Evolutionary conservation across 2,888 invertebrate species (phyloP).

Genomic region (Ormyrus rosae): DNA sequence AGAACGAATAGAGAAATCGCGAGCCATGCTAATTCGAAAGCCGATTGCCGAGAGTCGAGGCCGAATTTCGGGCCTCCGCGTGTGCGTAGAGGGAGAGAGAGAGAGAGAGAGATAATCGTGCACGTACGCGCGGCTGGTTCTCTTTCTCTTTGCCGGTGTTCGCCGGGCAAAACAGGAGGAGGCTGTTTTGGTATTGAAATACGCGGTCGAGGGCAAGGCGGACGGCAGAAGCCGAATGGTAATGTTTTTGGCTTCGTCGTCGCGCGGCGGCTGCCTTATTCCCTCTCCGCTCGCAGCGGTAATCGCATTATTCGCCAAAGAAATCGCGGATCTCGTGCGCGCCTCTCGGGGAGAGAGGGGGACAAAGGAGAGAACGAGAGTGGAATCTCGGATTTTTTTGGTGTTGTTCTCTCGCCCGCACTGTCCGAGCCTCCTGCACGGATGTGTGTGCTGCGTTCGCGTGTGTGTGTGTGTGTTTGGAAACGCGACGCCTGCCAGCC

Average conservation of each 20-base stretch:
- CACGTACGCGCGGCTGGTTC: background rate
- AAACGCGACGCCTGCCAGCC: background rate
- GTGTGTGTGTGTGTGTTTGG: no score
- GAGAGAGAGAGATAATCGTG: no score
- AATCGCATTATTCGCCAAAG: constrained; percentile 36
- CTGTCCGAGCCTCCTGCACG: no score
- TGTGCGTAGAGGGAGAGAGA: background rate
- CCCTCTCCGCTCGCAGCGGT: background rate
- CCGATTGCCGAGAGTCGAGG: constrained; percentile 33
- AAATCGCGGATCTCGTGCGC: constrained; percentile 1
- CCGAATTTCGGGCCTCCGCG: constrained; percentile 19
- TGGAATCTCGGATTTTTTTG: constrained; percentile 21
- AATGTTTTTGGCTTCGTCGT: constrained; percentile 43
- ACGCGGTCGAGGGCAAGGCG: constrained; percentile 38
- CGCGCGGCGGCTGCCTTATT: constrained; percentile 4
- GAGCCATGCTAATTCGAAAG: constrained; percentile 42
- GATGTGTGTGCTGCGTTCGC: no score
- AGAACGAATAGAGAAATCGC: constrained; percentile 23
- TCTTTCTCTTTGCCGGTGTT: background rate
- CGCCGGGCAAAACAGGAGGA: background rate
- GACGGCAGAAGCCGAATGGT: constrained; percentile 40
- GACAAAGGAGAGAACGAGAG: constrained; percentile 6
- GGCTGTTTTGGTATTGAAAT: constrained; percentile 49
- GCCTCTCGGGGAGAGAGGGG: background rate
- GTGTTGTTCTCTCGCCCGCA: no score